Evolutionary conservation across 2,888 invertebrate species (phyloP).

Genomic region (Brachyopa scutellaris): DNA sequence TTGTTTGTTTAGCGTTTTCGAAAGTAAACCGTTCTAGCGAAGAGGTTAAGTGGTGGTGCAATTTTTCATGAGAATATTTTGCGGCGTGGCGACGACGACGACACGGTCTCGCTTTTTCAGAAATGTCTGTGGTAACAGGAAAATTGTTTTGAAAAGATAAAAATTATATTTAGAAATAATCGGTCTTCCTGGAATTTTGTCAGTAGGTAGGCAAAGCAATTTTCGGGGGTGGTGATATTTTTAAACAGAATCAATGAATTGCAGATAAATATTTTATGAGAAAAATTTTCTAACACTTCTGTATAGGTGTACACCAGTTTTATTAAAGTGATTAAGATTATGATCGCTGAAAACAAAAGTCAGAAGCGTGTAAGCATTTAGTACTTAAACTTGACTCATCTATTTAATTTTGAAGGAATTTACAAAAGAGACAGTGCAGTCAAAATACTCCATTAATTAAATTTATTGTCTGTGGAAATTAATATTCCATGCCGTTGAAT

Average conservation of each 20-base stretch:
- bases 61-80: conserved; percentile 21
- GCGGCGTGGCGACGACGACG: no score
- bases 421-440: no score
- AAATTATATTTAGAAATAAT: conserved; percentile 6
- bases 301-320: no score
- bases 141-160: not conserved
- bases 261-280: not conserved
- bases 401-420: not conserved
- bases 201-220: not conserved
- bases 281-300: not conserved
- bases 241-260: not conserved
- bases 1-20: conserved; percentile 1
- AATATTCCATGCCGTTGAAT: not conserved
- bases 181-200: conserved; percentile 1
- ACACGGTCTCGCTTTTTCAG: not conserved
- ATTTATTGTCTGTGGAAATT: not conserved
- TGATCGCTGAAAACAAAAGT: no score
- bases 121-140: not conserved
- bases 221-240: not conserved
- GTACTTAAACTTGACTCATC: no score
- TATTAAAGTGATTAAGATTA: no score
- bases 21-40: not conserved
- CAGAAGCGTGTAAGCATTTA: no score
- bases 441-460: not conserved
- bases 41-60: conserved; percentile 33